Conservation (phyloP, 2,113 vertebrate genomes). For the Datnioides undecimradiatus region DNA sequence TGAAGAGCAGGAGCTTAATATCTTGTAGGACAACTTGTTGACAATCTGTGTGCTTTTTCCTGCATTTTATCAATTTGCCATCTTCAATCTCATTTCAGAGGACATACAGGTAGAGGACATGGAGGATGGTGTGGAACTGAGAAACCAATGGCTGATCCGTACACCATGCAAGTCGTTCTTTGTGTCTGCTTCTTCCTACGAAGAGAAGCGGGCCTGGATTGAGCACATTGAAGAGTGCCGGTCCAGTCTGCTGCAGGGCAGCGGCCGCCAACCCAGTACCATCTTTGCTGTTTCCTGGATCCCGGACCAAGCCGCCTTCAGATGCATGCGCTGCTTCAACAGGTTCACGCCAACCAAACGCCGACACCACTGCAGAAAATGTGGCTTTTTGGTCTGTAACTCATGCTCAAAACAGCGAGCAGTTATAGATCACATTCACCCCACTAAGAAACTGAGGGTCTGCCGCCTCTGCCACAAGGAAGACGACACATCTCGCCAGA, state of each 20-base stretch:
- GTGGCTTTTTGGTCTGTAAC: constrained; percentile 91
- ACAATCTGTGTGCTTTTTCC: not conserved
- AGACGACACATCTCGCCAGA: not conserved
- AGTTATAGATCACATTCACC: constrained; percentile 85
- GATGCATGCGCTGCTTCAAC: constrained; percentile 93
- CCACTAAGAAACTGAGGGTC: constrained; percentile 85
- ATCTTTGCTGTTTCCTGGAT: constrained; percentile 89
- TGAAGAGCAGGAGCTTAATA: no score
- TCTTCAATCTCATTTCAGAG: constrained; percentile 72
- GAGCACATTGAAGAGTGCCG: constrained; percentile 88
- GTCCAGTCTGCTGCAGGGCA: constrained; percentile 77
- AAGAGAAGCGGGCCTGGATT: constrained; percentile 92
- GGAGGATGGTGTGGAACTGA: constrained; percentile 85
- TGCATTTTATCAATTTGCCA: constrained; percentile 2
- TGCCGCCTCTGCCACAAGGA: constrained; percentile 86
- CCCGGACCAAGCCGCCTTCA: constrained; percentile 86
- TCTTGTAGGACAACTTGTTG: no score
- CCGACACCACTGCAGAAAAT: constrained; percentile 94
- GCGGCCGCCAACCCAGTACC: constrained; percentile 33
- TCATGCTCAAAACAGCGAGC: constrained; percentile 88
- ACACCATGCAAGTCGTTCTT: constrained; percentile 93
- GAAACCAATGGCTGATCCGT: constrained; percentile 93
- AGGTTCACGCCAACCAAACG: no score
- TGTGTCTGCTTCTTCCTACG: constrained; percentile 86
- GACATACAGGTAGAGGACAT: constrained; percentile 87